A percentile compares a stretch with the other conserved stretches of the same genome.
phyloP scores from a whole-genome alignment of 1,140 invertebrate genomes.

The Galleria mellonella region DNA sequence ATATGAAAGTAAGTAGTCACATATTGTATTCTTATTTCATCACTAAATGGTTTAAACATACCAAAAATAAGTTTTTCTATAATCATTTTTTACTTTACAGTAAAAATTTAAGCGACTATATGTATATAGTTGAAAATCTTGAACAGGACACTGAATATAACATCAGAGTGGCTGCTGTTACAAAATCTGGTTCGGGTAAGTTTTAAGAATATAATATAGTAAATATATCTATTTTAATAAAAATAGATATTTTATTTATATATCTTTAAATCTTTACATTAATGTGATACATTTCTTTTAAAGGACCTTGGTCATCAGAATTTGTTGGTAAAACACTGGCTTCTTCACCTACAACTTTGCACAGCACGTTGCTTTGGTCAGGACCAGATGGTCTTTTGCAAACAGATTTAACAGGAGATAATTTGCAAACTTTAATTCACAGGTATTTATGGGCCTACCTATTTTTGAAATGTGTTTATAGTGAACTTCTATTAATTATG shows the following conservation, averaged over 20 bases:
- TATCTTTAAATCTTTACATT: background rate
- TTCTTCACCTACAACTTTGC: conserved; percentile 57
- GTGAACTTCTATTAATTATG: background rate
- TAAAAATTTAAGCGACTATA: conserved; percentile 77
- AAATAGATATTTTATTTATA: no score
- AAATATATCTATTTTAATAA: no score
- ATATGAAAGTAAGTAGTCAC: no score
- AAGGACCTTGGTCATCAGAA: conserved; percentile 86
- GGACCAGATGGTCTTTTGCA: conserved; percentile 80
- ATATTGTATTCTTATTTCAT: no score
- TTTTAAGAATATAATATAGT: background rate
- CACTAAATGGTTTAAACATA: no score
- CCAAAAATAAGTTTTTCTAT: no score
- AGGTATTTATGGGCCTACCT: conserved; percentile 63
- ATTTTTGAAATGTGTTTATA: no score
- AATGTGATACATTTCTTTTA: conserved; percentile 8
- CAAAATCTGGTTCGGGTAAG: conserved; percentile 79
- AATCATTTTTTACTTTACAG: conserved; percentile 33
- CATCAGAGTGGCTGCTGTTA: conserved; percentile 86
- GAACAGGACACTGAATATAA: conserved; percentile 84
- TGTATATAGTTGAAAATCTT: conserved; percentile 80
- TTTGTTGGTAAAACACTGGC: conserved; percentile 81
- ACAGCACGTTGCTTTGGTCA: conserved; percentile 82
- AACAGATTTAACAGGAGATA: conserved; percentile 84
- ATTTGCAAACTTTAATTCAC: conserved; percentile 78